Evolutionary conservation across 1,140 invertebrate species (phyloP).

Genomic region (Protaetia brevitarsis): DNA sequence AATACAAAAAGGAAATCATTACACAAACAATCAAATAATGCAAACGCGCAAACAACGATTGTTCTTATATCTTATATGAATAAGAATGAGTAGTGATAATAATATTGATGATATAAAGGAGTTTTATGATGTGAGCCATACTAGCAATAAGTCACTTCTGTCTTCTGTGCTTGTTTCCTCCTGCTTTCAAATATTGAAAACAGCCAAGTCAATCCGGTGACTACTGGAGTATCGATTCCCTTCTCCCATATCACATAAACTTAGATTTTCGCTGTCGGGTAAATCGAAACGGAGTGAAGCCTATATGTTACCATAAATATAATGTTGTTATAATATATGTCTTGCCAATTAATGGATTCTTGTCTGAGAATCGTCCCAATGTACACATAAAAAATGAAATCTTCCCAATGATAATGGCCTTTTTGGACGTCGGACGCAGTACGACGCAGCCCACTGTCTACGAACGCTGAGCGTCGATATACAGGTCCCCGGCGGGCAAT

Average conservation of each 20-base stretch:
- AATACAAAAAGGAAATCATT: too few species aligned
- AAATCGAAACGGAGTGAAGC: background rate
- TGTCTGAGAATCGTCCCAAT: background rate
- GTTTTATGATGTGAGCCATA: too few species aligned
- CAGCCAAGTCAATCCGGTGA: too few species aligned
- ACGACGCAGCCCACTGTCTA: background rate
- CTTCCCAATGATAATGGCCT: background rate
- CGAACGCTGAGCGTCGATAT: background rate
- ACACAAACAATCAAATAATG: too few species aligned
- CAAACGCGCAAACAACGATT: too few species aligned
- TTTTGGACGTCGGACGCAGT: background rate
- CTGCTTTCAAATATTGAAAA: too few species aligned
- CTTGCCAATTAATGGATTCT: background rate
- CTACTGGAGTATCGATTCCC: too few species aligned
- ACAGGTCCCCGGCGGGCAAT: slow-evolving; percentile 7
- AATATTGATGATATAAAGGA: too few species aligned
- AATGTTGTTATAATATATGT: background rate
- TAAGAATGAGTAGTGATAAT: too few species aligned
- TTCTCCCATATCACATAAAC: background rate
- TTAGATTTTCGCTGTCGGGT: background rate
- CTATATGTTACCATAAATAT: background rate
- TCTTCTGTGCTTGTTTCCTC: too few species aligned
- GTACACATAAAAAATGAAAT: background rate
- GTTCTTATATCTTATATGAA: too few species aligned
- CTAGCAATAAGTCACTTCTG: too few species aligned